Evolutionary conservation across 2,113 vertebrate species (phyloP).

Genomic region (Leucosticte australis): DNA sequence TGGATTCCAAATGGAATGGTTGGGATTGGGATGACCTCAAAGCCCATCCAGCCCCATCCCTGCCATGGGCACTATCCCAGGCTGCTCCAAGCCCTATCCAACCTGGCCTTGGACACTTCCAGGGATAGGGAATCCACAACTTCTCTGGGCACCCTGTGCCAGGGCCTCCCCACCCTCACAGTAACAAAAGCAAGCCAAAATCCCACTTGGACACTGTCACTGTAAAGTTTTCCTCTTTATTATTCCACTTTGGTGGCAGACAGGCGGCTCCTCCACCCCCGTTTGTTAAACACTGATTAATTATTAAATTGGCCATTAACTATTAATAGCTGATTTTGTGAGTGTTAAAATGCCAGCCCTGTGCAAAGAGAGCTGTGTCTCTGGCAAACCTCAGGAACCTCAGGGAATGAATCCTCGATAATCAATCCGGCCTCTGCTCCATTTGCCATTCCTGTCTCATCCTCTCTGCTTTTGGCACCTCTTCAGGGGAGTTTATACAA

Average conservation of each 20-base stretch:
- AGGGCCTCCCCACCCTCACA: background rate
- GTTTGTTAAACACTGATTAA: conserved; percentile 67
- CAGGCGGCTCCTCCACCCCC: background rate
- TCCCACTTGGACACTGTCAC: background rate
- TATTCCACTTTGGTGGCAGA: conserved; percentile 30
- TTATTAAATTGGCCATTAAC: conserved; percentile 66
- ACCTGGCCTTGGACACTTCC: background rate
- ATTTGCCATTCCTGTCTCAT: conserved; percentile 26
- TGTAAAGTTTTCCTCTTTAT: background rate
- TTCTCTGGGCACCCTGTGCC: background rate
- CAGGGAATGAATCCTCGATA: conserved; percentile 48
- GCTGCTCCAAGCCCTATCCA: rapidly evolving
- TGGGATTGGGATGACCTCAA: background rate
- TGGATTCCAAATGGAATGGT: background rate
- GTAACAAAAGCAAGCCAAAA: background rate
- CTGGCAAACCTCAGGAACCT: conserved; percentile 40
- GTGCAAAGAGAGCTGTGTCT: conserved; percentile 36
- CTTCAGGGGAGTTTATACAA: conserved; percentile 37
- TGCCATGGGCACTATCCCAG: background rate
- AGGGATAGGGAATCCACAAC: background rate
- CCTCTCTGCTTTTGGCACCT: background rate
- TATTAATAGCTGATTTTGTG: conserved; percentile 53
- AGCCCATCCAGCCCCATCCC: background rate
- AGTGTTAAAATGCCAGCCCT: conserved; percentile 49
- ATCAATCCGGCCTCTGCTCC: conserved; percentile 37